Conservation (phyloP, 2,113 vertebrate genomes). For the Menidia beryllina region DNA sequence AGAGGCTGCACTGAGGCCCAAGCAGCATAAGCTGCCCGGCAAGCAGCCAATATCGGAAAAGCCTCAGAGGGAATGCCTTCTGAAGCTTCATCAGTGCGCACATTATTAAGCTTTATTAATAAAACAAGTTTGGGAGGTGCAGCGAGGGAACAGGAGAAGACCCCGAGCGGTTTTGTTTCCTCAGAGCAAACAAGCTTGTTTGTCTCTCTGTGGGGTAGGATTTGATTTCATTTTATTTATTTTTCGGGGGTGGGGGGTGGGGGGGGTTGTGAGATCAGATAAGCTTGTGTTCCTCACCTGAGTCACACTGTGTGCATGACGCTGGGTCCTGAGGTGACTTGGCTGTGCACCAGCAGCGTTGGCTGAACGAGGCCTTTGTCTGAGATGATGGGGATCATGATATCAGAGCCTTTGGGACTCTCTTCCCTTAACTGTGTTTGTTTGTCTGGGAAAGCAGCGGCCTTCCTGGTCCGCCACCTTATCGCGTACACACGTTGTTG, state of each 20-base stretch:
- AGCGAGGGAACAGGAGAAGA: neutral
- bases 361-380: conserved; percentile 72
- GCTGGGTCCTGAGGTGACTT: conserved; percentile 50
- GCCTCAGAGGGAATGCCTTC: conserved; percentile 49
- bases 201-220: neutral
- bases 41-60: conserved; percentile 53
- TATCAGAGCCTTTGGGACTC: conserved; percentile 33
- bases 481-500: conserved; percentile 1
- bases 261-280: conserved; percentile 31
- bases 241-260: neutral
- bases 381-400: conserved; percentile 12
- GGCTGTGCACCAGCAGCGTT: neutral
- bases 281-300: conserved; percentile 64
- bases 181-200: neutral
- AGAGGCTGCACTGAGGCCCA: conserved; percentile 13
- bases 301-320: conserved; percentile 56
- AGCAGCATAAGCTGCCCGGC: conserved; percentile 60
- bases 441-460: conserved; percentile 37
- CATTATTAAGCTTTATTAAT: conserved; percentile 52
- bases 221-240: neutral
- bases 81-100: conserved; percentile 44
- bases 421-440: conserved; percentile 19
- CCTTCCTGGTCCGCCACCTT: conserved; percentile 2
- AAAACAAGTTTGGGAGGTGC: conserved; percentile 32
- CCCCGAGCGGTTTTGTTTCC: neutral